These are phyloP conservation scores for Cliona cf. orientalis DNA, from an alignment of 37 sponge, comb jelly and placozoan genomes.

Conservation along the genomic window DNA sequence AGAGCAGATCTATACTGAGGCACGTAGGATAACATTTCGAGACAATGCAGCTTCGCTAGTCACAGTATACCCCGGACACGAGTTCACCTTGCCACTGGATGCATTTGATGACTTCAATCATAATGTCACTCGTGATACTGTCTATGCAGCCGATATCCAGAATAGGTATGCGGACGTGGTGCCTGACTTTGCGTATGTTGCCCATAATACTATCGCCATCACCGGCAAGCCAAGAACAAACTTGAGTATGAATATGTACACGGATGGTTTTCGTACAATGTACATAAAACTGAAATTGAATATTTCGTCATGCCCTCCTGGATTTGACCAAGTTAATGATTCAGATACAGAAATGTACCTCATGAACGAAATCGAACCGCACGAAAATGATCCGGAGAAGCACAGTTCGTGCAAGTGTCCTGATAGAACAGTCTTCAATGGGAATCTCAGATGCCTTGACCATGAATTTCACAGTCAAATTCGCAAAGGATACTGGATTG, in stretches of 20 bases:
- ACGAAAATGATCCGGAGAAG: no score
- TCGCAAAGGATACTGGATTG: no score
- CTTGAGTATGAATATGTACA: background rate
- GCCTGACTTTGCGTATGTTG: background rate
- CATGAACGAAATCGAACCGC: background rate
- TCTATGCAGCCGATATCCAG: background rate
- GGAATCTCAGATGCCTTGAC: background rate
- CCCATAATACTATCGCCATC: background rate
- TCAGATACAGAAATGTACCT: no score
- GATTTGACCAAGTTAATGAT: no score
- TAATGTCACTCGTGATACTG: conserved; percentile 4
- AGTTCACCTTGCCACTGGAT: background rate
- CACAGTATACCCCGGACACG: no score
- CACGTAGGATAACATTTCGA: background rate
- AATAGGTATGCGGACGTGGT: background rate
- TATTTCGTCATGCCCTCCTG: background rate
- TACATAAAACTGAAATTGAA: background rate
- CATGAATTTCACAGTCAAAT: background rate
- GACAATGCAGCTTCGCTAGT: background rate
- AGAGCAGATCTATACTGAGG: background rate
- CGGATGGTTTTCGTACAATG: background rate
- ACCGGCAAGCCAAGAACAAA: background rate
- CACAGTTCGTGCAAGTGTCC: background rate
- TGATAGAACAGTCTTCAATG: background rate
- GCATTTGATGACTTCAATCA: conserved; percentile 1